phyloP scores from a whole-genome alignment of 1,140 invertebrate species.

The Palaemon carinicauda region DNA sequence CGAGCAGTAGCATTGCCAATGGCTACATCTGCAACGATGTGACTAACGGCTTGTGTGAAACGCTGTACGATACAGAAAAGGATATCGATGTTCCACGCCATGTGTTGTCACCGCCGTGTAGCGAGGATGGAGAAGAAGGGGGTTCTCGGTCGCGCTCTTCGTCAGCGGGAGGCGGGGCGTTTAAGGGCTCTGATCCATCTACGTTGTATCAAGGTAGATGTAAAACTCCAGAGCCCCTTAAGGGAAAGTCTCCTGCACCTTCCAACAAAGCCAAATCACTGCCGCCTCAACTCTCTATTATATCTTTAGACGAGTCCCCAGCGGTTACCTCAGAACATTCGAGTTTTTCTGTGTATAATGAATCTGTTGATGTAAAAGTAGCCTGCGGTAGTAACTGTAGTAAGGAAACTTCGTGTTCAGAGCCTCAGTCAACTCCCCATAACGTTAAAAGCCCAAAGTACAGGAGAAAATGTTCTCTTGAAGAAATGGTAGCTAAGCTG shows the following conservation, averaged over 20 bases:
- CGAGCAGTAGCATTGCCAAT: neutral
- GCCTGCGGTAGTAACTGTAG: neutral
- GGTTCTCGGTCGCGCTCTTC: neutral
- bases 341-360: neutral
- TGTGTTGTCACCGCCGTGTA: neutral
- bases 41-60: constrained; percentile 4
- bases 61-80: neutral
- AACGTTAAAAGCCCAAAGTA: constrained; percentile 27
- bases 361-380: neutral
- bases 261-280: too few species aligned
- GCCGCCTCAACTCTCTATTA: too few species aligned
- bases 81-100: neutral
- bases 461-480: constrained; percentile 30
- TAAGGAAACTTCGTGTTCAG: neutral
- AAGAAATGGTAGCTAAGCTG: constrained; percentile 33
- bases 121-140: constrained; percentile 9
- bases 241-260: neutral
- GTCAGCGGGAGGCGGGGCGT: neutral
- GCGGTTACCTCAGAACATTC: too few species aligned
- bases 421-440: neutral
- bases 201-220: too few species aligned
- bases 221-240: too few species aligned
- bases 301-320: too few species aligned
- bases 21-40: neutral
- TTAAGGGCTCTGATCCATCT: too few species aligned